Evolutionary conservation across 2,888 invertebrate species (phyloP).

Genomic region (Melanostoma mellinum): DNA sequence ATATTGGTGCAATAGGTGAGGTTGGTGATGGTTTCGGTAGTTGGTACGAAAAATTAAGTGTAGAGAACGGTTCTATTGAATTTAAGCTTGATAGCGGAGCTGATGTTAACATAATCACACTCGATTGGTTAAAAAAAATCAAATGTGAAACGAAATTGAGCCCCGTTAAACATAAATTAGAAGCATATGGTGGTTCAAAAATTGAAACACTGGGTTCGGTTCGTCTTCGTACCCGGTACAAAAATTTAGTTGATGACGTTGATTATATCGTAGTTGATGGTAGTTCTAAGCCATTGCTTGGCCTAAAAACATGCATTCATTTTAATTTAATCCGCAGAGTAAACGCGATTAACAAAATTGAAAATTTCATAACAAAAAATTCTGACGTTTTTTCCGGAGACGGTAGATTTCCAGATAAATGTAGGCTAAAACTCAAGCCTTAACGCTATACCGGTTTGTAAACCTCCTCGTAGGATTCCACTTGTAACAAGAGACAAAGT

Average conservation of each 20-base stretch:
- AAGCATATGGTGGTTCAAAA: slow-evolving; percentile 25
- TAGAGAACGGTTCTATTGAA: slow-evolving; percentile 19
- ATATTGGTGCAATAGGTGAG: slow-evolving; percentile 28
- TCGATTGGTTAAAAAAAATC: slow-evolving; percentile 9
- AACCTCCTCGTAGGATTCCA: slow-evolving; percentile 38
- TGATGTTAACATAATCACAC: slow-evolving; percentile 7
- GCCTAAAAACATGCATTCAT: slow-evolving; percentile 16
- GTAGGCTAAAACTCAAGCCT: slow-evolving; percentile 31
- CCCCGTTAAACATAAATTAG: slow-evolving; percentile 7
- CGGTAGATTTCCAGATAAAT: slow-evolving; percentile 39
- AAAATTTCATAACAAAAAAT: slow-evolving; percentile 19
- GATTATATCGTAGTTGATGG: slow-evolving; percentile 33
- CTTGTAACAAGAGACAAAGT: slow-evolving; percentile 26
- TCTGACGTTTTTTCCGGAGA: slow-evolving; percentile 35
- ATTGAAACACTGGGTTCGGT: slow-evolving; percentile 27
- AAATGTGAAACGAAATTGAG: slow-evolving; percentile 14
- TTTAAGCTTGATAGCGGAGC: slow-evolving; percentile 37
- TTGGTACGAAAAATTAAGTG: slow-evolving; percentile 8
- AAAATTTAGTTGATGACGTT: slow-evolving; percentile 19
- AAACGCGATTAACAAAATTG: neutral
- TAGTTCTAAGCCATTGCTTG: slow-evolving; percentile 20
- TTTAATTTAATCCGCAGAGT: slow-evolving; percentile 28
- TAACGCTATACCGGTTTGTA: slow-evolving; percentile 33
- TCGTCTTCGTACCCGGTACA: slow-evolving; percentile 23
- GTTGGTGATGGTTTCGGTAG: slow-evolving; percentile 20